A percentile compares a stretch with the other conserved stretches of the same genome.
Evolutionary conservation across 2,888 invertebrate species (phyloP).

Genomic region (Dasypogon diadema): DNA sequence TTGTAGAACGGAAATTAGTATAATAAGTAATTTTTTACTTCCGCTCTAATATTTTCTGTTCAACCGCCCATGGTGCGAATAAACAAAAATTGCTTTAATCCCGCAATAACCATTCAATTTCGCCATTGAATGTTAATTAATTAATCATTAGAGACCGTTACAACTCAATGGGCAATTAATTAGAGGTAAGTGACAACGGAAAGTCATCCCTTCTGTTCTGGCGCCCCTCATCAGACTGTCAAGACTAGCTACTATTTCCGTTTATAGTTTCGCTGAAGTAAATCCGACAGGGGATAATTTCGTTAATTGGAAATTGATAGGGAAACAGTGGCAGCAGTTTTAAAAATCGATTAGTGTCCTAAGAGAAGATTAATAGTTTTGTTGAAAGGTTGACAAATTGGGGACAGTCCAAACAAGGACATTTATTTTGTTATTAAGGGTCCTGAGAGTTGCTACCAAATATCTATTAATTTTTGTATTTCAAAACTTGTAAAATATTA

Average conservation of each 20-base stretch:
- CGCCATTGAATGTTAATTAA: constrained; percentile 29
- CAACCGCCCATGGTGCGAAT: no score
- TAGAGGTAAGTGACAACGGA: constrained; percentile 28
- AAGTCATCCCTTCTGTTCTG: background rate
- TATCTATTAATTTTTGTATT: no score
- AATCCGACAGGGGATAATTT: constrained; percentile 13
- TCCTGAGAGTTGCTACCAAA: no score
- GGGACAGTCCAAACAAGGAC: no score
- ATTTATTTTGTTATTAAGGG: no score
- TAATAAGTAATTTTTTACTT: no score
- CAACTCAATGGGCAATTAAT: constrained; percentile 17
- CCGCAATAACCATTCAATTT: constrained; percentile 18
- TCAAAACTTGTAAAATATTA: no score
- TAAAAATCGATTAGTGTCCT: constrained; percentile 19
- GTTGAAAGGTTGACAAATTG: constrained; percentile 16
- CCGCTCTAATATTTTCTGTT: no score
- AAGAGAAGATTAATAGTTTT: background rate
- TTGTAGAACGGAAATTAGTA: no score
- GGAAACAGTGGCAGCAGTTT: constrained; percentile 1
- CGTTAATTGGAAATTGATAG: constrained; percentile 35
- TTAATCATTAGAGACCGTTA: constrained; percentile 23
- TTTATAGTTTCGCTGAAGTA: background rate
- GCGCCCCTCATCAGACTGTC: background rate
- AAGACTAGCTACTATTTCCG: constrained; percentile 7
- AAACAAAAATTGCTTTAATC: background rate